Base-by-base conservation (phyloP, 1,140 invertebrate species). In the Drosophila oshimai region DNA sequence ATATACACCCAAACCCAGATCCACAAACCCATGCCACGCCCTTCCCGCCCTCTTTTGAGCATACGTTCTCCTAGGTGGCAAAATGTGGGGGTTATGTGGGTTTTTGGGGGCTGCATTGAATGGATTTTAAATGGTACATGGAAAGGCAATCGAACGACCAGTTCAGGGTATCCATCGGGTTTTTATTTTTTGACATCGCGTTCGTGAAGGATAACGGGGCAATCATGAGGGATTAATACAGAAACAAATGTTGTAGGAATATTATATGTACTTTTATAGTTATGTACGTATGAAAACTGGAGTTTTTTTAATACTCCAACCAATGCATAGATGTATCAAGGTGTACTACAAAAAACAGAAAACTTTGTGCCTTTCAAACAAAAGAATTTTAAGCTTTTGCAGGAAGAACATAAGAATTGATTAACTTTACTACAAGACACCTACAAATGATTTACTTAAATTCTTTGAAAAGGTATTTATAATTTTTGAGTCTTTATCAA, bases 61-160 rank as follows among this genome's bases (percentile, higher is more conserved):
- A 60, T 54, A 53, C 47, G 60, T 45, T 44, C 36, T 51, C 46
- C 28, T 60, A 86, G 80, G 61, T 75, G 62, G 60, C 50, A 42
- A 49, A 1, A 22, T 44, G 39, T 46, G 34, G 31, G 26, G 34
- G 31, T 20, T 10, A 47, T 69, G 77, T 68, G 67, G 34, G 61
- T 61, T 79, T 86, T 62, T 58, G 54, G 62, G 41, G 57, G 73
- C 68, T 62, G 78, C 81, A 88, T 70, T 84, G 62, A 77, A 77
- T 58, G 68, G 69, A 65, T 81, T 87, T 88, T 88, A 83, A 86
- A 74, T 79, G 76, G 61, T 73, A 86, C 75, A 86, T 64, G 69
- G 81, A 87, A 87, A 87, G 69, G 81, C 72, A 73, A 86, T 87
- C 62, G 68, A 81, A 77, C 67, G 50, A 62, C 36, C 24, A 39